A percentile compares a stretch with the other conserved stretches of the same genome.
phyloP scores from a whole-genome alignment of 2,888 invertebrate genomes.

The Sinodicranocentrus sp. region DNA sequence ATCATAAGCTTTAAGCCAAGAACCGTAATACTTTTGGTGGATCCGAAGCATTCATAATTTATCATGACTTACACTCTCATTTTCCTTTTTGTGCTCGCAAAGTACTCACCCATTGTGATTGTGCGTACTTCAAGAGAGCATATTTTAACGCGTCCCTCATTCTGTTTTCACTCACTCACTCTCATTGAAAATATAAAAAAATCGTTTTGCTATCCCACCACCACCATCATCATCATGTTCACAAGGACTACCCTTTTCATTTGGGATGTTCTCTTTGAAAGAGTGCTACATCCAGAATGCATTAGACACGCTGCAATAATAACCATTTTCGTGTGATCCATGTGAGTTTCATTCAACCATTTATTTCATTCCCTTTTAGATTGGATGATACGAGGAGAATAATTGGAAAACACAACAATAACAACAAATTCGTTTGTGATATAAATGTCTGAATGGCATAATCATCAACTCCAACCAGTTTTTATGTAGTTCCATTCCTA shows the following conservation, averaged over 20 bases:
- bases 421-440: background rate
- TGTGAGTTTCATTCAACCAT: constrained; percentile 1
- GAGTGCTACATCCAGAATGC: too few species aligned
- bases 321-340: background rate
- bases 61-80: constrained; percentile 30
- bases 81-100: background rate
- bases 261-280: too few species aligned
- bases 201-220: too few species aligned
- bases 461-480: too few species aligned
- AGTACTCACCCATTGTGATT: constrained; percentile 7
- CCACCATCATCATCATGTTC: too few species aligned
- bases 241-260: too few species aligned
- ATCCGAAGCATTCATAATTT: constrained; percentile 36
- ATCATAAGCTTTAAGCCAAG: background rate
- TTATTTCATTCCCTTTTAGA: background rate
- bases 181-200: background rate
- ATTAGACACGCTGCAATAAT: too few species aligned
- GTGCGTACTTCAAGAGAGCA: constrained; percentile 8
- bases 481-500: too few species aligned
- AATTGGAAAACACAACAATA: constrained; percentile 33
- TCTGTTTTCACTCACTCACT: background rate
- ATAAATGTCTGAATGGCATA: too few species aligned
- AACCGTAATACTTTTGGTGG: background rate
- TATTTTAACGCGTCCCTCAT: background rate
- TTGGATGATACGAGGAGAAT: constrained; percentile 26